Base-by-base conservation (phyloP, 2,113 vertebrate genomes). In the Morone chrysops region DNA sequence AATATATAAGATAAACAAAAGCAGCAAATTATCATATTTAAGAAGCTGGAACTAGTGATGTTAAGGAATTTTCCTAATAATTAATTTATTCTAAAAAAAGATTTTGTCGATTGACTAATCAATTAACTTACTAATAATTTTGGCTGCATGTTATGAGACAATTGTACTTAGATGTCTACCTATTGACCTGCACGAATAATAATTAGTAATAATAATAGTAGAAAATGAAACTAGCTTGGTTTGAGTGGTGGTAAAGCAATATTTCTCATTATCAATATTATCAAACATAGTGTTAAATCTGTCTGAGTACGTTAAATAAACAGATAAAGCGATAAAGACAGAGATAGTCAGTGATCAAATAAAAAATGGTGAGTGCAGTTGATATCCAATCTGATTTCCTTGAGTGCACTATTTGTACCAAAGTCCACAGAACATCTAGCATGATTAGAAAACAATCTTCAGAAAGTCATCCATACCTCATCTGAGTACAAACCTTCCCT, bases 381-480 rank as follows among this genome's bases (percentile, higher is more conserved):
- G 10, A 48, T 68, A 5, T 3, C 6, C 14, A 50, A 50, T 50
- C 65, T 50, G 22, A 51, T 51, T 11, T 51, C 45, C 47, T 5
- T 69, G n/a, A 67, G 25, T 25, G 45, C 54, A 51, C 40, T 2
- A 2, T 36, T 36, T 36, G 38, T 7, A 48, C 25, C 5, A 22
- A 12, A 59, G 22, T 22, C 41, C 6, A 7, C 14, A 8, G 10
- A 75, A 43, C 1, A 25, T 66, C 14, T 50, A 38, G 7, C 22
- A 10, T 53, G 36, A 43, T 20, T 7, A 13, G 36, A 41, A 14
- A 71, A 56, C 8, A 47, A 38, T n/a, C 50, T 18, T 51, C 9
- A 18, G 25, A 63, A 70, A 18, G 57, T 69, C 41, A 40, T 18
- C 17, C 18, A 48, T 36, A 36, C 50, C 70, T 80, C 63, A 56